Percentiles rank a stretch among this genome's conserved stretches.
Evolutionary conservation across 1,140 invertebrate genomes (phyloP).

Genomic region (Drosophila bipectinata): DNA sequence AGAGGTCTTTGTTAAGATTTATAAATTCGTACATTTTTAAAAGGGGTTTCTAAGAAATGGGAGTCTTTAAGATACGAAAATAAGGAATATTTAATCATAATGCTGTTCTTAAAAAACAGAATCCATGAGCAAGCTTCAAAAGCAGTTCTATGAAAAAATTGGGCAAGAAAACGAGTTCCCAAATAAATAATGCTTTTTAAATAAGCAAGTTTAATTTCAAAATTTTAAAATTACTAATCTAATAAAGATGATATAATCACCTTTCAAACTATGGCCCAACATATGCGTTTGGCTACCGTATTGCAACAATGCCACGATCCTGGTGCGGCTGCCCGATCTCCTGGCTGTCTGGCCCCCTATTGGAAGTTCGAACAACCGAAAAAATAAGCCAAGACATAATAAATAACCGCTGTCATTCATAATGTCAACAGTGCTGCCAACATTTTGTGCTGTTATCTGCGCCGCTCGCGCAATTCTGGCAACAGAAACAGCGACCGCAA

Average conservation of each 20-base stretch:
- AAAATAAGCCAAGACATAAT: constrained; percentile 73
- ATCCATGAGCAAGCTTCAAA: no score
- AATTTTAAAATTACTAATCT: no score
- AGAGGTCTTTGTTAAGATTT: no score
- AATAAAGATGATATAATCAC: not conserved
- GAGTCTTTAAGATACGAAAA: no score
- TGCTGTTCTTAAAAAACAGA: no score
- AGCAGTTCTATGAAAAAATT: no score
- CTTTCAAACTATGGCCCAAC: constrained; percentile 4
- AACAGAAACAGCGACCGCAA: constrained; percentile 57
- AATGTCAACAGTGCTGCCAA: constrained; percentile 82
- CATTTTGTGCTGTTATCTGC: constrained; percentile 81
- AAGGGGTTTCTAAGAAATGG: no score
- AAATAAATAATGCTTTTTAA: no score
- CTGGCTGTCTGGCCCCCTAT: not conserved
- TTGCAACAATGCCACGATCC: constrained; percentile 17
- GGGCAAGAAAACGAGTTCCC: no score
- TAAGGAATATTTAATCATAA: no score
- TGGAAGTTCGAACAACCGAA: constrained; percentile 17
- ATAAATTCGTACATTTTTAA: no score
- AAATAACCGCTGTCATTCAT: constrained; percentile 83
- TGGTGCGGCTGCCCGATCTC: constrained; percentile 1
- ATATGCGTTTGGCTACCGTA: constrained; percentile 44
- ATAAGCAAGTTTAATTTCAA: no score
- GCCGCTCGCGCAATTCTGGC: constrained; percentile 73